Evolutionary conservation across 2,888 invertebrate genomes (phyloP).

Genomic region (Hirtodrosophila cameraria): DNA sequence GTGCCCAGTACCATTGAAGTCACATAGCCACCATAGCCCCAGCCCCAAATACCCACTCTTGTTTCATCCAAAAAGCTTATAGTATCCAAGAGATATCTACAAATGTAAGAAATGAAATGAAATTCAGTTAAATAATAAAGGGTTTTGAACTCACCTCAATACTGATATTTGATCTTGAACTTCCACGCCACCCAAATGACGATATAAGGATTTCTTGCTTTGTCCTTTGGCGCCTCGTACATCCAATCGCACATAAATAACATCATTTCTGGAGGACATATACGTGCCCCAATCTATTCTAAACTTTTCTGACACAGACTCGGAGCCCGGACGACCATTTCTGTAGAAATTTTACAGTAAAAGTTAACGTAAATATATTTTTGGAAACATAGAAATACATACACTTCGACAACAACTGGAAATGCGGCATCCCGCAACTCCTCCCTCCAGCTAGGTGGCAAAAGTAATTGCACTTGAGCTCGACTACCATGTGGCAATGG

Average conservation of each 20-base stretch:
- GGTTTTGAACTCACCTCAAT: conserved; percentile 85
- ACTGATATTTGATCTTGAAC: conserved; percentile 96
- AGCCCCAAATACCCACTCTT: conserved; percentile 96
- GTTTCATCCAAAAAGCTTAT: conserved; percentile 93
- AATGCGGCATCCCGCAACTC: conserved; percentile 94
- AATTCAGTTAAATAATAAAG: rapidly evolving
- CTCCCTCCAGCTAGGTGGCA: conserved; percentile 95
- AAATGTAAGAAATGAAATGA: neutral
- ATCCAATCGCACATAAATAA: conserved; percentile 95
- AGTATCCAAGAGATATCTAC: conserved; percentile 91
- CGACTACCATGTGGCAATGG: conserved; percentile 92
- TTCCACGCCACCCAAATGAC: conserved; percentile 94
- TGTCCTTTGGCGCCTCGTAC: conserved; percentile 93
- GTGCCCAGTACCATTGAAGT: conserved; percentile 95
- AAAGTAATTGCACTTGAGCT: conserved; percentile 93
- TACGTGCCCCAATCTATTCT: conserved; percentile 95
- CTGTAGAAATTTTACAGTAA: conserved; percentile 86
- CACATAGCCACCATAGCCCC: conserved; percentile 97
- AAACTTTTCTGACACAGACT: conserved; percentile 95
- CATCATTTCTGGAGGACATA: conserved; percentile 95
- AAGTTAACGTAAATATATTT: neutral
- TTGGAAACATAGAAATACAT: conserved; percentile 82
- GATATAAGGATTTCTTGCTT: conserved; percentile 92
- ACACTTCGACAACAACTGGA: conserved; percentile 95
- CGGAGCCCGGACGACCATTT: conserved; percentile 96